Evolutionary conservation across 2,113 vertebrate species (phyloP).

Genomic region (Hydropotes inermis): DNA sequence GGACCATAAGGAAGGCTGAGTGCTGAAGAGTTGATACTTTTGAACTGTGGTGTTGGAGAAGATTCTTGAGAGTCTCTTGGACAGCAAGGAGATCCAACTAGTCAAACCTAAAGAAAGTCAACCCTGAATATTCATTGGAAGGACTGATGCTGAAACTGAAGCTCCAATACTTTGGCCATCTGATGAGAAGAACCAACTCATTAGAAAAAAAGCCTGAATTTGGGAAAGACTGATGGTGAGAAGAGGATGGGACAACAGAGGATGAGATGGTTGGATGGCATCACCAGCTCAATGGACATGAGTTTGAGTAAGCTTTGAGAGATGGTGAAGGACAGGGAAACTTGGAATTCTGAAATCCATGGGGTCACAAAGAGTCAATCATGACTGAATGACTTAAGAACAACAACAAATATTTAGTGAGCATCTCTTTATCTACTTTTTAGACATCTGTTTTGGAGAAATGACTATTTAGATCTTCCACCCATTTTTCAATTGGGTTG

Average conservation of each 20-base stretch:
- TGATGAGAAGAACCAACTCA: neutral
- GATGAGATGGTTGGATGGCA: neutral
- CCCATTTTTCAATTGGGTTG: neutral
- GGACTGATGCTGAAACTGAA: neutral
- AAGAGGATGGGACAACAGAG: neutral
- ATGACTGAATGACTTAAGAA: neutral
- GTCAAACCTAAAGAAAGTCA: neutral
- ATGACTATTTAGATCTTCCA: neutral
- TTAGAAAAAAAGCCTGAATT: rapidly evolving
- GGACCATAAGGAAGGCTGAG: neutral
- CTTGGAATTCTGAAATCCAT: neutral
- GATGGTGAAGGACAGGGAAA: neutral
- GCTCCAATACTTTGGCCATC: neutral
- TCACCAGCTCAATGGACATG: neutral
- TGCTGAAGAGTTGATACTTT: neutral
- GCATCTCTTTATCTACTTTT: neutral
- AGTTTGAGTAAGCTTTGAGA: neutral
- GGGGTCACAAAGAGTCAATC: neutral
- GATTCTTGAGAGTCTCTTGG: neutral
- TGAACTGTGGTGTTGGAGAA: neutral
- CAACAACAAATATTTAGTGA: neutral
- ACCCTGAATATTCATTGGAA: neutral
- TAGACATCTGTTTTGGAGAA: neutral
- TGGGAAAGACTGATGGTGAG: neutral
- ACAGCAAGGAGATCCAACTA: neutral